Evolutionary conservation across 2,113 vertebrate genomes (phyloP), one percentile per base, ranked within the genome.

Genomic region (Stomatorhinus ivindoensis): DNA sequence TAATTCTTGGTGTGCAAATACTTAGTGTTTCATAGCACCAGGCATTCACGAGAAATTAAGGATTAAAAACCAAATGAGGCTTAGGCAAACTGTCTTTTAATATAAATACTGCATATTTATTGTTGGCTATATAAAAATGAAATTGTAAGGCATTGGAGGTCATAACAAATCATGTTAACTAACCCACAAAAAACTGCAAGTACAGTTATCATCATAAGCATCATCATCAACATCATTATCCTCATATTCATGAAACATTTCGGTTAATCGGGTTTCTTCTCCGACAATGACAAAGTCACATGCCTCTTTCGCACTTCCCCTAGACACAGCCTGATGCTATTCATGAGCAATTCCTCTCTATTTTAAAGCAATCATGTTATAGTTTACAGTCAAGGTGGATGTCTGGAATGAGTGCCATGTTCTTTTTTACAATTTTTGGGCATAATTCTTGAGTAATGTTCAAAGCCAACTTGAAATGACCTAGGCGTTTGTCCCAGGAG

Each of bases 401-500:
- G 27, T 61, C 65, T 27, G 89, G 65, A 89, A 87, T 90, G 88
- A 21, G 82, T 88, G 89, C 13, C 8, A 73, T 91, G 86, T 90
- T 90, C 92, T 89, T 86, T 4, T 21, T 89, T 46, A 8, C 47
- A 48, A 27, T 86, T 89, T 89, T 51, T 27, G 44, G 15, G 86
- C 90, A 90, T 91, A 55, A 61, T 61, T 90, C 61, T 93, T 85
- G 91, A 90, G 90, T 82, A 85, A 10, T 48, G 69, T 88, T 88
- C 0, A 86, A 88, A 88, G 83, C 58, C 88, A 48, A 84, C 89
- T 35, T 80, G 48, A 53, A 85, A 65, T 89, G 82, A 84, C 86
- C 86, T n/a, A 90, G 90, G 83, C 44, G 39, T 13, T 46, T 91
- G 44, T 50, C 88, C 91, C 89, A 87, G 51, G 42, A 89, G 87